Evolutionary conservation across 2,113 vertebrate genomes (phyloP).

Genomic region (Myodes glareolus): DNA sequence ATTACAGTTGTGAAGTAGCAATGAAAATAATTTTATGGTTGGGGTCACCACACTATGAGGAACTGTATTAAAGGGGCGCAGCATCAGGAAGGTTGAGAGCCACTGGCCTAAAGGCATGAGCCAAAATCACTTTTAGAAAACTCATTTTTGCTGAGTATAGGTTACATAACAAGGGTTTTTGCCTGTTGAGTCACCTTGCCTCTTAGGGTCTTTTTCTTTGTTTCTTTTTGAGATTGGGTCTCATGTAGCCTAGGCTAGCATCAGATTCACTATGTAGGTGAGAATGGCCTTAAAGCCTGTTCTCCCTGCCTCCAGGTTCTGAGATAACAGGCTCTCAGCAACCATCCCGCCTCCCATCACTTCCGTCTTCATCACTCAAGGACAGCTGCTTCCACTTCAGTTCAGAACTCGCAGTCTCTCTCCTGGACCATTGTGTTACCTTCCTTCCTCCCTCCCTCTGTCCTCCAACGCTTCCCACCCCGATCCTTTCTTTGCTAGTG

Average conservation of each 20-base stretch:
- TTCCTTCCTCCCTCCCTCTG: constrained; percentile 1
- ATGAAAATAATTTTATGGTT: background rate
- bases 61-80: background rate
- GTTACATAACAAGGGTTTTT: background rate
- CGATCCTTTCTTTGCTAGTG: background rate
- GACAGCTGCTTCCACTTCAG: background rate
- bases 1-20: background rate
- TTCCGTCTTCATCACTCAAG: background rate
- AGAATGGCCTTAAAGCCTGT: background rate
- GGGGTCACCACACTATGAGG: background rate
- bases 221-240: background rate
- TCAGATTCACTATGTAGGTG: background rate
- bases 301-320: background rate
- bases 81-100: background rate
- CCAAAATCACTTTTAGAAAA: background rate
- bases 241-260: background rate
- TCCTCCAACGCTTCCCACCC: background rate
- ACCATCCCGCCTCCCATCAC: background rate
- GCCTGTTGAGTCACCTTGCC: background rate
- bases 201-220: background rate
- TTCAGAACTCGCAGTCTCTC: background rate
- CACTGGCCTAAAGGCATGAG: background rate
- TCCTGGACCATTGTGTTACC: background rate
- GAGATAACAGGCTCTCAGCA: background rate
- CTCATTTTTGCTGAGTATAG: background rate